Base-by-base conservation (phyloP, 2,888 invertebrate species). In the Poecilus cupreus region DNA sequence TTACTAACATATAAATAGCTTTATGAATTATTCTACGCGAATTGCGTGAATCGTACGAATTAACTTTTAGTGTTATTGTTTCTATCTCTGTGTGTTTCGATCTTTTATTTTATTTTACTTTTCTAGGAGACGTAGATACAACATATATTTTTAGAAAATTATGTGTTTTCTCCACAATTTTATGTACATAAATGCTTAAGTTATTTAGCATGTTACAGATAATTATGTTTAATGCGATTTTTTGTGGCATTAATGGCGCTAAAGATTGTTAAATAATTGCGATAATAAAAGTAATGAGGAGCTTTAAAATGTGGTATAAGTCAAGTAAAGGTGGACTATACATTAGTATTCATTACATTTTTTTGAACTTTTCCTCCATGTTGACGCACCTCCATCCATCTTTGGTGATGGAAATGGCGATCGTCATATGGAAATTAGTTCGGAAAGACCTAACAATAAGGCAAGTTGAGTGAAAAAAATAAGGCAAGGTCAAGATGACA, bases 11-110 rank as follows among this genome's bases (percentile, higher is more conserved):
- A 60, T 3, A 60, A 60, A 60, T 26, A 3, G 6, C 60, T 60
- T 60, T 26, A 60, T 60, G 26, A 60, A 60, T 60, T 60, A 60
- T 60, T 60, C 60, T 22, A 60, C 20, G 54, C 11, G 54, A 54
- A 49, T 11, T 60, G 26, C 13, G 43, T 2, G 43, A 13, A 11
- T 43, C 43, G 13, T 11, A 43, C 13, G 26, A 60, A n/a, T 60
- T 13, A 10, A 57, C 8, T 26, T 60, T 60, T 60, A 60, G 24
- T 60, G 13, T 26, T 26, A 60, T 60, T 60, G 60, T 60, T 60
- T 24, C 32, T 60, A 22, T 26, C 49, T 18, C 16, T 16, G 18
- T 3, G 26, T 26, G 3, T 26, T 26, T 26, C 3, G 5, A 26
- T 26, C 26, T 5, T 26, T 5, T 3, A 26, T 26, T 26, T 26